Conservation (phyloP, 2,888 invertebrate genomes). For the Azorinus chamasolen region DNA sequence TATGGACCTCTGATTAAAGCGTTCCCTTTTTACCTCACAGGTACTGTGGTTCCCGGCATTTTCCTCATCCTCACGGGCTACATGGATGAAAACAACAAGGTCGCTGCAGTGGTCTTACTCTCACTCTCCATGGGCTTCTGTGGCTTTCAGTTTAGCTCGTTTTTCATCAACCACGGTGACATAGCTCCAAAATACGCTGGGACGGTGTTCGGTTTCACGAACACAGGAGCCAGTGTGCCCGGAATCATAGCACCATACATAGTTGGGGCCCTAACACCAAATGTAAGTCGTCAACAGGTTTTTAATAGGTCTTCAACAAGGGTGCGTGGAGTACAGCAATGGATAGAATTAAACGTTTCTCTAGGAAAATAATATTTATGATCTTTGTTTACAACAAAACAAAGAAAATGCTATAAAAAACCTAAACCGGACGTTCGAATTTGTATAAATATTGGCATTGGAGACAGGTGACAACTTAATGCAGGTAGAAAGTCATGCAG, state of each 20-base stretch:
- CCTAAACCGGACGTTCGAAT: too few relatives aligned
- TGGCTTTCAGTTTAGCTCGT: conserved; percentile 80
- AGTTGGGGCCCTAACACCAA: conserved; percentile 77
- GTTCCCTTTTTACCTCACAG: conserved; percentile 51
- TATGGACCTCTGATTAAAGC: too few relatives aligned
- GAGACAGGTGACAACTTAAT: too few relatives aligned
- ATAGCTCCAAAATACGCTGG: conserved; percentile 81
- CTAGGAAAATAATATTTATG: too few relatives aligned
- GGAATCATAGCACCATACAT: conserved; percentile 80
- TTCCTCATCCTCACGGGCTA: conserved; percentile 77
- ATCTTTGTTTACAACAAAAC: too few relatives aligned
- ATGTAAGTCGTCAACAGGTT: conserved; percentile 75
- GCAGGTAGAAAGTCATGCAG: too few relatives aligned
- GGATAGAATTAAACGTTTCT: too few relatives aligned
- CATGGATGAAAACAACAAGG: conserved; percentile 78
- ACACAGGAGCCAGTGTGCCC: conserved; percentile 76
- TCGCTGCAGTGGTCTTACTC: conserved; percentile 74
- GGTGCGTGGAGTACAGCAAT: too few relatives aligned
- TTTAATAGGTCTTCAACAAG: too few relatives aligned
- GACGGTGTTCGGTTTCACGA: conserved; percentile 78
- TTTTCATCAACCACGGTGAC: conserved; percentile 81
- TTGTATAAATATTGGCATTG: too few relatives aligned
- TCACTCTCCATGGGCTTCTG: conserved; percentile 77
- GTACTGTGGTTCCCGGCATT: conserved; percentile 70
- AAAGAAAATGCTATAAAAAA: too few relatives aligned